Percentiles rank a stretch among this genome's conserved stretches.
These are phyloP conservation scores for Pseudomyrmex flavicornis DNA, from an alignment of 1,140 invertebrate species.

Conservation along the genomic window DNA sequence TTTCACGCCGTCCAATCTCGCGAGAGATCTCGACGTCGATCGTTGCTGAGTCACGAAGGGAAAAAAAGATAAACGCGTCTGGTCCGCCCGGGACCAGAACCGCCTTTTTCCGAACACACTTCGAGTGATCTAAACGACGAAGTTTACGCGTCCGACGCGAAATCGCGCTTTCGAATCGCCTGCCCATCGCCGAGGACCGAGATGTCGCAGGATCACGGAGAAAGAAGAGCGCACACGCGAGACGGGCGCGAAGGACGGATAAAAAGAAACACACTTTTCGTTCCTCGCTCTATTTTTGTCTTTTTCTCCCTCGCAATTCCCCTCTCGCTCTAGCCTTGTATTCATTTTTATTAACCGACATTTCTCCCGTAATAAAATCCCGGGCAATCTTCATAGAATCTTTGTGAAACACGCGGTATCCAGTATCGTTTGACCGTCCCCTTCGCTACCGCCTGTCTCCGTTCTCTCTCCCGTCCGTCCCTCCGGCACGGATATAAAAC, in stretches of 20 bases:
- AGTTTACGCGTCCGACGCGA: slow-evolving; percentile 77
- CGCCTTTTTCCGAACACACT: slow-evolving; percentile 28
- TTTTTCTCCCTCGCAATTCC: slow-evolving; percentile 20
- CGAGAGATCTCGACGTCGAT: slow-evolving; percentile 53
- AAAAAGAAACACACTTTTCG: slow-evolving; percentile 37
- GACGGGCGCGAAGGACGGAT: slow-evolving; percentile 63
- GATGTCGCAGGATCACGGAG: slow-evolving; percentile 49
- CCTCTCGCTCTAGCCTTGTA: slow-evolving; percentile 70
- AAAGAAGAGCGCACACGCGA: slow-evolving; percentile 57
- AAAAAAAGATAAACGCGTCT: slow-evolving; percentile 65
- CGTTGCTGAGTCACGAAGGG: slow-evolving; percentile 65
- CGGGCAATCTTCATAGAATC: slow-evolving; percentile 86
- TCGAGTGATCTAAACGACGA: slow-evolving; percentile 66
- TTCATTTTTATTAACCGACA: slow-evolving; percentile 86
- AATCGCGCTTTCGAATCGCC: slow-evolving; percentile 81
- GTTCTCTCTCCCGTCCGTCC: slow-evolving; percentile 36
- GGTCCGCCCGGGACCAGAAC: not conserved
- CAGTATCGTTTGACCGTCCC: slow-evolving; percentile 80
- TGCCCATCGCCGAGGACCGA: slow-evolving; percentile 64
- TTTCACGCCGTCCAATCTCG: slow-evolving; percentile 68
- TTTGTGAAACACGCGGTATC: slow-evolving; percentile 85
- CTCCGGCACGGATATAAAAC: slow-evolving; percentile 83
- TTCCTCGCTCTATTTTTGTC: slow-evolving; percentile 25
- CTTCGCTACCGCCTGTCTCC: slow-evolving; percentile 50
- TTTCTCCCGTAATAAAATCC: slow-evolving; percentile 86